Evolutionary conservation across 2,797 vertebrate genomes (phyloP).

Genomic region (Lagocephalus sceleratus): DNA sequence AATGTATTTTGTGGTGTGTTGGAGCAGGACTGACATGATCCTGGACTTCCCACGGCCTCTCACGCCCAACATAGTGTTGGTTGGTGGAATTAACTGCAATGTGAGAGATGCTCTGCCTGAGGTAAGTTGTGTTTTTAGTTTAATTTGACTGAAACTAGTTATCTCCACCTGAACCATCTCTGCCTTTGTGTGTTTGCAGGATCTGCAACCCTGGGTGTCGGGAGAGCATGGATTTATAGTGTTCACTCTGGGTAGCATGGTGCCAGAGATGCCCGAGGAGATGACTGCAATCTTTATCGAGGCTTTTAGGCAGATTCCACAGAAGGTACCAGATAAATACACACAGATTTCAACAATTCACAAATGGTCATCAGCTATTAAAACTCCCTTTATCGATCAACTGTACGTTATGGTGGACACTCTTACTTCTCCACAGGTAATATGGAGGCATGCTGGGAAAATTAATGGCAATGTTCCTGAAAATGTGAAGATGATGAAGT

Average conservation of each 20-base stretch:
- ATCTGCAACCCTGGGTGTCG: conserved; percentile 85
- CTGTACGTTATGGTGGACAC: not conserved
- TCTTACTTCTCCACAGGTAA: conserved; percentile 70
- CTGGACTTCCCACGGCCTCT: conserved; percentile 78
- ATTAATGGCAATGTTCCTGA: conserved; percentile 72
- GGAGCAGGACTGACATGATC: conserved; percentile 71
- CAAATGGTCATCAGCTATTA: no score
- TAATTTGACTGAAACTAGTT: no score
- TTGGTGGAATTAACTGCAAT: conserved; percentile 83
- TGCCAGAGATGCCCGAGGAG: conserved; percentile 82
- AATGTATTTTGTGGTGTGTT: conserved; percentile 2
- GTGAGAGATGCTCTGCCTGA: conserved; percentile 65
- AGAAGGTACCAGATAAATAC: conserved; percentile 75
- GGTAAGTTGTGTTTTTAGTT: conserved; percentile 53
- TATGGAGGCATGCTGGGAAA: conserved; percentile 86
- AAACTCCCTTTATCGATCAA: no score
- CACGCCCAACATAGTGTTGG: conserved; percentile 80
- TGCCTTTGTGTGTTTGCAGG: conserved; percentile 63
- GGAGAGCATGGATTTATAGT: conserved; percentile 88
- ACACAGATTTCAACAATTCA: no score
- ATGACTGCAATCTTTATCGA: conserved; percentile 80
- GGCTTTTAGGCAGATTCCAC: conserved; percentile 86
- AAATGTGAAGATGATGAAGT: conserved; percentile 88
- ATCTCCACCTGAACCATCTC: not conserved
- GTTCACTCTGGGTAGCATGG: conserved; percentile 87